Base-by-base conservation (phyloP, 2,113 vertebrate species). In the Laticauda laticaudata region DNA sequence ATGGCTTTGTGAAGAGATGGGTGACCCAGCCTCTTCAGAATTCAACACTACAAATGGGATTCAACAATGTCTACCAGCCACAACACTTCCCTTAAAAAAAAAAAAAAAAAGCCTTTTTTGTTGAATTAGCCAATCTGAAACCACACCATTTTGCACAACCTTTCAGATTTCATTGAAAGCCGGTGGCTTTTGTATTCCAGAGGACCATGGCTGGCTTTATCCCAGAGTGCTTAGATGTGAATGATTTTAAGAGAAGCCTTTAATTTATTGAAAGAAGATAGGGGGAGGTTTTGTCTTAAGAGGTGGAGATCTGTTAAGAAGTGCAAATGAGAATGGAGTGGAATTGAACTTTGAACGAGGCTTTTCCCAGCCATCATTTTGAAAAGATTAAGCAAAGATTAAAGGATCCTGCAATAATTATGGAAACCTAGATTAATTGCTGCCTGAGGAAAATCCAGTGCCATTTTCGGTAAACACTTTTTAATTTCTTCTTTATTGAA, bases 311-410 rank as follows among this genome's bases (percentile, higher is more conserved):
- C 92, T 91, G 61, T 88, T 93, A 95, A 21, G 87, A 91, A 0
- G 21, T 92, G 95, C 69, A 94, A 95, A 93, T 95, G 94, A 95
- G 95, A 96, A 93, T 89, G 59, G 95, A 95, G 20, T 59, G n/a
- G 75, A 90, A 92, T 3, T 3, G 1, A 94, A 54, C 0, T 53
- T 95, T 34, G 92, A 87, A 92, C 81, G 64, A 3, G 54, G 86
- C 92, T 93, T 89, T 89, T 87, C 3, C 93, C 92, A 86, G 90
- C 87, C 75, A 0, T 91, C 89, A 81, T 89, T 93, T 88, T 93
- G 88, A 94, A 93, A 88, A 95, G 48, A 95, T 95, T 95, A 96
- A 94, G 91, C 91, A 86, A 92, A 93, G 91, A 92, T 95, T 94
- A 94, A 7, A 86, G 1, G 9, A 54, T 34, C 87, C 87, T n/a